Evolutionary conservation across 2,888 invertebrate genomes (phyloP).

Genomic region (Mellilla xanthometata): DNA sequence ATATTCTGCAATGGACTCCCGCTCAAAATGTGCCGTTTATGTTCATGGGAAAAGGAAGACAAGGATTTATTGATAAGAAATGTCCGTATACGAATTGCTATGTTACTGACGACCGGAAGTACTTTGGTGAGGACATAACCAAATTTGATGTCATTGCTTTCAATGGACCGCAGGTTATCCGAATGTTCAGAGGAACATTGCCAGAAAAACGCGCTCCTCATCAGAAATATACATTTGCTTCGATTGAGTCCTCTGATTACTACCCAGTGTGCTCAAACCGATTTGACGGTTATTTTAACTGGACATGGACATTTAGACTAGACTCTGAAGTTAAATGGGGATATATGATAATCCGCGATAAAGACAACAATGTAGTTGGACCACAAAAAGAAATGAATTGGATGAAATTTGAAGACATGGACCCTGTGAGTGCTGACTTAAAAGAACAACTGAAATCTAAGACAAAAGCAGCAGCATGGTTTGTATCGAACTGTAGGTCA

Average conservation of each 20-base stretch:
- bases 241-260: conserved; percentile 56
- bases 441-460: conserved; percentile 37
- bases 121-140: conserved; percentile 39
- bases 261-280: conserved; percentile 50
- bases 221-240: conserved; percentile 62
- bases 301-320: conserved; percentile 67
- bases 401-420: conserved; percentile 45
- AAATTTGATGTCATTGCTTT: conserved; percentile 60
- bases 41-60: conserved; percentile 41
- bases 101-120: conserved; percentile 46
- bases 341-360: conserved; percentile 48
- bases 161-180: conserved; percentile 47
- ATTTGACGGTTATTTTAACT: conserved; percentile 59
- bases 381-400: conserved; percentile 49
- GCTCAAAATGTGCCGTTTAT: conserved; percentile 41
- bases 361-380: conserved; percentile 39
- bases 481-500: conserved; percentile 46
- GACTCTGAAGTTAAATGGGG: conserved; percentile 61
- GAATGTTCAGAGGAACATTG: conserved; percentile 19
- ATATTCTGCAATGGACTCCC: conserved; percentile 52
- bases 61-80: conserved; percentile 44
- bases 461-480: conserved; percentile 49
- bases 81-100: conserved; percentile 58
- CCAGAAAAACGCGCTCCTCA: conserved; percentile 45
- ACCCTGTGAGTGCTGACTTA: conserved; percentile 39